Evolutionary conservation across 2,797 vertebrate genomes (phyloP).

Genomic region (Allobates femoralis): DNA sequence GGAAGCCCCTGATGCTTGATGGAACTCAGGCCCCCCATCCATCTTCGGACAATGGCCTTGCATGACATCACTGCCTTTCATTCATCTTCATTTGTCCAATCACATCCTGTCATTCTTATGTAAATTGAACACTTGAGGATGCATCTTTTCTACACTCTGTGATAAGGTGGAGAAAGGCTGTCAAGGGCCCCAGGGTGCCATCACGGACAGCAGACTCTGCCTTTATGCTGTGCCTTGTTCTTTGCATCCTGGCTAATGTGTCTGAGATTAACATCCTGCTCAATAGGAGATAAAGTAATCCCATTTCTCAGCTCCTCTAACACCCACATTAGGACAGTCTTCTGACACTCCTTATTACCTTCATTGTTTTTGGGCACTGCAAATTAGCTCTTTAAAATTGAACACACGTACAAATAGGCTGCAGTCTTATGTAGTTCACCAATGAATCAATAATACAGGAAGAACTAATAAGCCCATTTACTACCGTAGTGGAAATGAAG

Average conservation of each 20-base stretch:
- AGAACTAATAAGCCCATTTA: background rate
- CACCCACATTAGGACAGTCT: constrained; percentile 73
- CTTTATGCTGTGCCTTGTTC: constrained; percentile 73
- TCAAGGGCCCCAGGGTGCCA: constrained; percentile 69
- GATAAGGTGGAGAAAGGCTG: constrained; percentile 68
- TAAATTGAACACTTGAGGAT: constrained; percentile 76
- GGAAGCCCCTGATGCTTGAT: constrained; percentile 61
- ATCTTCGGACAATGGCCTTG: constrained; percentile 75
- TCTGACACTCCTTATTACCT: constrained; percentile 66
- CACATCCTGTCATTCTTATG: constrained; percentile 82
- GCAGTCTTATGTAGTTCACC: background rate
- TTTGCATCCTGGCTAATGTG: constrained; percentile 72
- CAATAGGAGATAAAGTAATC: constrained; percentile 75
- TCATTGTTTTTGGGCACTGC: background rate
- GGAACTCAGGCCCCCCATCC: constrained; percentile 73
- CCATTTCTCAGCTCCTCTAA: constrained; percentile 74
- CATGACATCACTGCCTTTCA: constrained; percentile 76
- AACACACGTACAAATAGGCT: background rate
- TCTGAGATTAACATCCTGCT: constrained; percentile 76
- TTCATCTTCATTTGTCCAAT: constrained; percentile 84
- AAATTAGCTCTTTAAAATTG: constrained; percentile 6
- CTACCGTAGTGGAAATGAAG: background rate
- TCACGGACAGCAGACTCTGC: constrained; percentile 61
- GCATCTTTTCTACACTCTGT: constrained; percentile 67
- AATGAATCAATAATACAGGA: background rate